Evolutionary conservation across 2,888 invertebrate genomes (phyloP).

Genomic region (Tipula confusa): DNA sequence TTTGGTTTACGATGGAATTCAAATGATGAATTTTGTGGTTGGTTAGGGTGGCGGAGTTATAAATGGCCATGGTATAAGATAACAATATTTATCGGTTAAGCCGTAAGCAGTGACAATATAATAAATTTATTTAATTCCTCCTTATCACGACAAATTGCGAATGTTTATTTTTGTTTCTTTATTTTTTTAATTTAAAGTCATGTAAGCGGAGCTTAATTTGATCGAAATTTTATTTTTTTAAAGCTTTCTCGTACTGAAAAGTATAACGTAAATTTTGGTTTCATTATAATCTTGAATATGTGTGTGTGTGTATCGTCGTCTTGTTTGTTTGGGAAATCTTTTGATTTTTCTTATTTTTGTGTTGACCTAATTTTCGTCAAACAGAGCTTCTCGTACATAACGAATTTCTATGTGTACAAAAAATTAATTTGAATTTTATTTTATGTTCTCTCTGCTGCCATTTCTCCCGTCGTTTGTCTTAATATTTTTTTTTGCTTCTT

Average conservation of each 20-base stretch:
- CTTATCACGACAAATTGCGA: too few species aligned
- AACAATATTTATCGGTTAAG: not conserved
- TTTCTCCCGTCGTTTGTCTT: not conserved
- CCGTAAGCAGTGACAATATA: not conserved
- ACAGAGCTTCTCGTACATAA: not conserved
- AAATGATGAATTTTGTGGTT: not conserved
- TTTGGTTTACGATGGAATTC: not conserved
- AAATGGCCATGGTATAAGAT: too few species aligned
- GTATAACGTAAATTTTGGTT: not conserved
- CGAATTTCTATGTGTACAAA: not conserved
- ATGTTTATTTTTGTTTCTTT: not conserved
- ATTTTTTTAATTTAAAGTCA: not conserved
- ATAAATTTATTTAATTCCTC: too few species aligned
- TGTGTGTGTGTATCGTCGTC: not conserved
- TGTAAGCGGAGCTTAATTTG: not conserved
- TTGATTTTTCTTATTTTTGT: not conserved
- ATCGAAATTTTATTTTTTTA: not conserved
- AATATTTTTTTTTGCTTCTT: not conserved
- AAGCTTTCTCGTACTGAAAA: not conserved
- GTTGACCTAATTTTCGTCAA: not conserved
- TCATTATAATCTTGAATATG: too few species aligned
- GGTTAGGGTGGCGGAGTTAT: not conserved
- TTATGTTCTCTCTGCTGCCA: not conserved
- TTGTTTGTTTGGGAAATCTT: not conserved
- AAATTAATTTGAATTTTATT: conserved; percentile 12